Evolutionary conservation across 2,888 invertebrate species (phyloP), one percentile per base, ranked within the genome.

Genomic region (Drosophila tanythrix): DNA sequence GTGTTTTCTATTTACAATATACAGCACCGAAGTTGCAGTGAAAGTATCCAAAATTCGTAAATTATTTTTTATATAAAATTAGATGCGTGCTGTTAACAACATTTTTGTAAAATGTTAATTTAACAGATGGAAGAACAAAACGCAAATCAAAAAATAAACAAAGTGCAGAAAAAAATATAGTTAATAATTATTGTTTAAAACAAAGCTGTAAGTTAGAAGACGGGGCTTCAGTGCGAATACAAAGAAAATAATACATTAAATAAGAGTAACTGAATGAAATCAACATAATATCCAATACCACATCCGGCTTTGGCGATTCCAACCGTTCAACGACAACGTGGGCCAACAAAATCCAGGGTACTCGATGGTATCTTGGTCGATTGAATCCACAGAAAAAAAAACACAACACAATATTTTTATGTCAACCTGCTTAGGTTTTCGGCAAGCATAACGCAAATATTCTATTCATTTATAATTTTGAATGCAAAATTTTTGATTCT

Each of bases 401-500:
- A 57, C 40, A 50, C 38, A 51, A 43, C 59, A 58, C 33, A 15
- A 29, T 8, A 35, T 70, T 68, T 68, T 70, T 68, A 72, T 77
- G 73, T 65, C 59, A 67, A 70, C 50, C 40, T 51, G 67, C 52
- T 77, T 65, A 59, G 58, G 36, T 58, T 67, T 81, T 67, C 74
- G 61, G 74, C 69, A 73, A 76, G 68, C 59, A 72, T 58, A 80
- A 83, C 57, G 40, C 68, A 68, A 81, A 69, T 81, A 83, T 38
- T 76, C 65, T 63, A 66, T 51, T 70, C 33, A 51, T 52, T 56
- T 60, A 64, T 55, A 62, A 55, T 65, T 79, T 72, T 84, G 83
- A 51, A 84, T 84, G 74, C 89, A 77, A 90, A 88, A 90, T 87
- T 90, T 66, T 76, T 66, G 63, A 86, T 76, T 72, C n/a, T 58